phyloP scores from a whole-genome alignment of 2,113 vertebrate species.

The Corynorhinus townsendii region DNA sequence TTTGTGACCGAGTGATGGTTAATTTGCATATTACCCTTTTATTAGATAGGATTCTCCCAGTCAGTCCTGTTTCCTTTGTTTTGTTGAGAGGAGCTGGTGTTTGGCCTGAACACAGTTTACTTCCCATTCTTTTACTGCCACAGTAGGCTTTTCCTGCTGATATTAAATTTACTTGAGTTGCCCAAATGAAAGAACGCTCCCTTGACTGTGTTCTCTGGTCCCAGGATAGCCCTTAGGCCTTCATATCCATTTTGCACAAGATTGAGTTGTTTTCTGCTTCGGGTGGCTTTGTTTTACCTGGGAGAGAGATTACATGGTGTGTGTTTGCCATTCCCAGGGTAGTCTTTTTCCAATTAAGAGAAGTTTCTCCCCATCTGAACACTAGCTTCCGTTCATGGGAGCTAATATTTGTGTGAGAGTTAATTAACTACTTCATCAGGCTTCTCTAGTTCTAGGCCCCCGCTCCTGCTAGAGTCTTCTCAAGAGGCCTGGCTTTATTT shows the following conservation, averaged over 20 bases:
- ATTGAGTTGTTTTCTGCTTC: constrained; percentile 6
- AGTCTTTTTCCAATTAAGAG: constrained; percentile 35
- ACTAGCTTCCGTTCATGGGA: not conserved
- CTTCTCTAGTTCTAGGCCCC: not conserved
- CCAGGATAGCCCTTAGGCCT: not conserved
- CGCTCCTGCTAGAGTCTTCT: constrained; percentile 28
- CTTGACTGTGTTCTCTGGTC: not conserved
- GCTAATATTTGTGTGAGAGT: constrained; percentile 33
- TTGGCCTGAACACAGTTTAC: not conserved
- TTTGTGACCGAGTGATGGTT: too few species aligned
- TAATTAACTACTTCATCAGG: not conserved
- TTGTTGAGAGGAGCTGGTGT: not conserved
- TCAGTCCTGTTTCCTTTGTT: not conserved
- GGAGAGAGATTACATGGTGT: not conserved
- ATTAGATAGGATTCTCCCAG: not conserved
- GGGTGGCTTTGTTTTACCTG: constrained; percentile 36
- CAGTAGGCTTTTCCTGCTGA: not conserved
- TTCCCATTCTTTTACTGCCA: not conserved
- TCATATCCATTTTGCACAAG: constrained; percentile 2
- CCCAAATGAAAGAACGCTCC: not conserved
- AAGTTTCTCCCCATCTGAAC: not conserved
- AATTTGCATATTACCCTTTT: too few species aligned
- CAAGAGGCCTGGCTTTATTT: not conserved
- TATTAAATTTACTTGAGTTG: not conserved
- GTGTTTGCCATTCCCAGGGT: not conserved